Base-by-base conservation (phyloP, 2,113 vertebrate genomes). In the Oryzias celebensis region DNA sequence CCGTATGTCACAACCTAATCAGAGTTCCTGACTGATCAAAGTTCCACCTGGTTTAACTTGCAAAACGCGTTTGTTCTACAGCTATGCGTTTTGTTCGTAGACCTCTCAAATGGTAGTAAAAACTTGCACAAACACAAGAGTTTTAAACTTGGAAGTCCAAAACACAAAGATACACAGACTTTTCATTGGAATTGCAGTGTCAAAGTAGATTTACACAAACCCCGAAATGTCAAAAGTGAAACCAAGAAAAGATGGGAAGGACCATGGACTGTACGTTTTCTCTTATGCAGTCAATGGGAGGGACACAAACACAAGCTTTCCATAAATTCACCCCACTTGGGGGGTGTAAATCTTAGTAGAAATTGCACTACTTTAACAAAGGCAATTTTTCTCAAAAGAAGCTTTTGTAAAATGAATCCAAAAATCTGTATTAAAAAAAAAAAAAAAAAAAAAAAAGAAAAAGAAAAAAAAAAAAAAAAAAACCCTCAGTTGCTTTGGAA, bases 231-330 rank as follows among this genome's bases (percentile, higher is more conserved):
- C n/a, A 48, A 48, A 48, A 20, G 16, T 16, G 17, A 76, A 62
- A 65, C 69, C 69, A 79, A 12, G 12, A 20, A 26, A 52, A 24
- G 58, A 80, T 62, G 61, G 67, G 70, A 64, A 76, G 75, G 49
- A 65, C 58, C 56, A 36, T 47, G 54, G 58, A 54, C 41, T 65
- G 20, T 20, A 20, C 20, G 1, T 20, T 20, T 20, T 20, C 20
- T 20, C 20, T 20, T 20, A 20, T 20, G 20, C 20, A 20, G 20
- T 20, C 20, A 54, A 77, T 60, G 55, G 24, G 53, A 58, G 60
- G 56, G 52, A 56, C 49, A 52, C 53, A 51, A 59, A 71, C 58
- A 54, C 57, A 28, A 28, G 42, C 65, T 62, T 58, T 48, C 20
- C 58, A 31, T 22, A 43, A 69, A 46, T 67, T 46, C 53, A 67